Percentiles rank a stretch among this genome's conserved stretches.
These are phyloP conservation scores for Ariopsis seemanni DNA, from an alignment of 2,113 vertebrate genomes.

Conservation along the genomic window DNA sequence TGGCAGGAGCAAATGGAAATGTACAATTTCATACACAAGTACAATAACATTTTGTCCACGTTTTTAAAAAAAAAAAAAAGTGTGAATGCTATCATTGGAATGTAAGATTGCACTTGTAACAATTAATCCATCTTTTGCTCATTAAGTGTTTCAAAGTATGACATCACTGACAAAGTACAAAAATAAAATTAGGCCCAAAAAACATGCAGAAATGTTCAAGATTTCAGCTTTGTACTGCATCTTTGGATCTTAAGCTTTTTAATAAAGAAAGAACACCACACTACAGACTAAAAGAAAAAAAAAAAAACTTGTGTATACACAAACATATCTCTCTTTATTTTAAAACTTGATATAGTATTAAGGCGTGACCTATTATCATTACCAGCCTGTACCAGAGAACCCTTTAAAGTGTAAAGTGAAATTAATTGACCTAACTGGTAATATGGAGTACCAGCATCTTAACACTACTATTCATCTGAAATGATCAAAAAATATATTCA, in stretches of 20 bases:
- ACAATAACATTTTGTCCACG: not conserved
- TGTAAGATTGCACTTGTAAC: conserved; percentile 11
- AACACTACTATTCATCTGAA: conserved; percentile 4
- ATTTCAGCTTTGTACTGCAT: conserved; percentile 7
- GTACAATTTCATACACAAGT: not conserved
- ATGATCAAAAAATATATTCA: not conserved
- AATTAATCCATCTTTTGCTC: not conserved
- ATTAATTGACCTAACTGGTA: not conserved
- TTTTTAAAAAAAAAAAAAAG: not conserved
- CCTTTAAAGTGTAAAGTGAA: not conserved
- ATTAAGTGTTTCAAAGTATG: not conserved
- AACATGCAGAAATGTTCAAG: conserved; percentile 32
- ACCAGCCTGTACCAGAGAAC: not conserved
- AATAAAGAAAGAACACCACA: not conserved
- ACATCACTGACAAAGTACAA: not conserved
- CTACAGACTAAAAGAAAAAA: not conserved
- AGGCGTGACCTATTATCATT: not conserved
- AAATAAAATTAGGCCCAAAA: not conserved
- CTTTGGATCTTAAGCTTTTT: conserved; percentile 12
- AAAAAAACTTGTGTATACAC: not conserved
- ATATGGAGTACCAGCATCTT: not conserved
- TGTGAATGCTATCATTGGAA: conserved; percentile 9
- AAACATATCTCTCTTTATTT: not conserved
- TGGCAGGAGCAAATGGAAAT: conserved; percentile 2
- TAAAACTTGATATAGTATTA: not conserved